Percentiles rank a stretch among this genome's conserved stretches.
Evolutionary conservation across 2,797 vertebrate genomes (phyloP).

Genomic region (Acomys russatus): DNA sequence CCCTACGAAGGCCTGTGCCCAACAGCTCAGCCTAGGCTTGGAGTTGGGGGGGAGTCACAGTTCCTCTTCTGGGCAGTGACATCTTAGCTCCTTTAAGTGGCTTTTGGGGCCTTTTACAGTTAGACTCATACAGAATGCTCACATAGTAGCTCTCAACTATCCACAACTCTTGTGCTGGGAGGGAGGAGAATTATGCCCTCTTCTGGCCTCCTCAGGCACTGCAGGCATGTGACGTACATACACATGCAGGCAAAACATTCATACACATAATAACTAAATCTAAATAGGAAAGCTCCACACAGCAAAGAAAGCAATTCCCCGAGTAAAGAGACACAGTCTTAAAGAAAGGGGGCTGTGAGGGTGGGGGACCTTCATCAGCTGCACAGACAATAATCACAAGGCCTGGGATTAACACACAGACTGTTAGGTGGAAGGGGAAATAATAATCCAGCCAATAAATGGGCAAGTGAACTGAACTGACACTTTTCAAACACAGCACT

Average conservation of each 20-base stretch:
- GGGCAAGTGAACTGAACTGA: not conserved
- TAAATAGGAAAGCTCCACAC: not conserved
- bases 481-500: not conserved
- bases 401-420: no score
- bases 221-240: not conserved
- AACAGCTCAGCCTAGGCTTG: not conserved
- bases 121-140: not conserved
- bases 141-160: no score
- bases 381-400: not conserved
- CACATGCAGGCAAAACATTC: not conserved
- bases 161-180: not conserved
- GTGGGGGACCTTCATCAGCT: not conserved
- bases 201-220: not conserved
- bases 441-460: not conserved
- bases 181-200: not conserved
- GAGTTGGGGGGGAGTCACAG: no score
- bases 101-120: not conserved
- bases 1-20: slow-evolving; percentile 5
- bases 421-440: not conserved
- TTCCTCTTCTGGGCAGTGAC: not conserved
- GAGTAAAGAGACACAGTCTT: not conserved
- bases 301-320: not conserved
- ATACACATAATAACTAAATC: not conserved
- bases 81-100: slow-evolving; percentile 22
- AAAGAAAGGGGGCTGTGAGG: not conserved